Conservation (phyloP, 2,797 vertebrate species). For the Fistularia commersonii region DNA sequence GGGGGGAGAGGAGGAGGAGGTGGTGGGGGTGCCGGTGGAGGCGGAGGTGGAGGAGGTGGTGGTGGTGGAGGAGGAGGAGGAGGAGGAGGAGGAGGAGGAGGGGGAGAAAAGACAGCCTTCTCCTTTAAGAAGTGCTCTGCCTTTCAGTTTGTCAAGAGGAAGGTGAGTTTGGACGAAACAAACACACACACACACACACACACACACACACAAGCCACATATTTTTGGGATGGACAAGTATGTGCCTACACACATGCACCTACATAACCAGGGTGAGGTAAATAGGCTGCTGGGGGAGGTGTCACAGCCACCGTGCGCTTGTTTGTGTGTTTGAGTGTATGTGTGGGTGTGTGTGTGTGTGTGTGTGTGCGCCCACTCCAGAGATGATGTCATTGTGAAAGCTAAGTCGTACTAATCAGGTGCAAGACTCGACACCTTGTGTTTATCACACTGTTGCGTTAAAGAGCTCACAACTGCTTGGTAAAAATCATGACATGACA, state of each 20-base stretch:
- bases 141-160: slow-evolving; percentile 97
- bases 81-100: slow-evolving; percentile 30
- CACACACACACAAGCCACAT: too few species aligned
- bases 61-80: slow-evolving; percentile 38
- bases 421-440: slow-evolving; percentile 16
- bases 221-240: slow-evolving; percentile 7
- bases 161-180: slow-evolving; percentile 79
- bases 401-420: slow-evolving; percentile 32
- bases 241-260: slow-evolving; percentile 14
- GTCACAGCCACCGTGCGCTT: slow-evolving; percentile 32
- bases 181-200: slow-evolving; percentile 4
- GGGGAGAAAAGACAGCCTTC: slow-evolving; percentile 81
- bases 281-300: slow-evolving; percentile 25
- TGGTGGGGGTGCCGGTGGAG: slow-evolving; percentile 22
- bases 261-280: slow-evolving; percentile 4
- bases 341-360: slow-evolving; percentile 8
- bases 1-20: slow-evolving; percentile 50
- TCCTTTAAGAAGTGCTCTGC: slow-evolving; percentile 97
- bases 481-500: slow-evolving; percentile 30
- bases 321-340: too few species aligned
- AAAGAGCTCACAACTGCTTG: slow-evolving; percentile 30
- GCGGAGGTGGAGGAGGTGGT: slow-evolving; percentile 15
- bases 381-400: slow-evolving; percentile 65
- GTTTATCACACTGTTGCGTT: slow-evolving; percentile 30
- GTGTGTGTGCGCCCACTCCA: slow-evolving; percentile 11